phyloP scores from a whole-genome alignment of 2,113 vertebrate species.

The Ovibos moschatus region DNA sequence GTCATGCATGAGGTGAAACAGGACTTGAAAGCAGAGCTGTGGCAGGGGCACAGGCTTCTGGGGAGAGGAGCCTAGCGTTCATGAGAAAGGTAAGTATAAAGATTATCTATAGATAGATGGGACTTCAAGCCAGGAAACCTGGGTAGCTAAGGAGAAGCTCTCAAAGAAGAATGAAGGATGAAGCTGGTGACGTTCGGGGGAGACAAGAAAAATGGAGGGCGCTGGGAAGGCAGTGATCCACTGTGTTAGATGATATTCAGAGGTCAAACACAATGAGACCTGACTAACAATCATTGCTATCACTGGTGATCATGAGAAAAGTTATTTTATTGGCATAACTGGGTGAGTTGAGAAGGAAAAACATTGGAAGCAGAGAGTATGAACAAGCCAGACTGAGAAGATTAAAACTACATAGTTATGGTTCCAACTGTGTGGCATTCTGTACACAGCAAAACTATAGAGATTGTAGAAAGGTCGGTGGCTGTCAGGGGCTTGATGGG shows the following conservation, averaged over 20 bases:
- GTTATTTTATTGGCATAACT: not conserved
- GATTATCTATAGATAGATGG: not conserved
- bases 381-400: not conserved
- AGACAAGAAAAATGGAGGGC: not conserved
- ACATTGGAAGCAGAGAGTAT: not conserved
- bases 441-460: not conserved
- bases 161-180: not conserved
- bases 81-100: not conserved
- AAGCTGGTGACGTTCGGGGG: not conserved
- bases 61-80: not conserved
- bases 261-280: not conserved
- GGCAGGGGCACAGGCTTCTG: not conserved
- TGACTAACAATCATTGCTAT: not conserved
- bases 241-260: not conserved
- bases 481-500: not conserved
- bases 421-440: not conserved
- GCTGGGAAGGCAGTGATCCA: not conserved
- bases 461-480: not conserved
- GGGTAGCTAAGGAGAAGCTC: not conserved
- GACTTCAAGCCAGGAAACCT: not conserved
- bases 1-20: not conserved
- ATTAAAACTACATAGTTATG: not conserved
- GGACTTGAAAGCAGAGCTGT: not conserved
- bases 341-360: not conserved
- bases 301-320: not conserved